phyloP scores from a whole-genome alignment of 2,113 vertebrate species.

The Corythornis vintsioides region DNA sequence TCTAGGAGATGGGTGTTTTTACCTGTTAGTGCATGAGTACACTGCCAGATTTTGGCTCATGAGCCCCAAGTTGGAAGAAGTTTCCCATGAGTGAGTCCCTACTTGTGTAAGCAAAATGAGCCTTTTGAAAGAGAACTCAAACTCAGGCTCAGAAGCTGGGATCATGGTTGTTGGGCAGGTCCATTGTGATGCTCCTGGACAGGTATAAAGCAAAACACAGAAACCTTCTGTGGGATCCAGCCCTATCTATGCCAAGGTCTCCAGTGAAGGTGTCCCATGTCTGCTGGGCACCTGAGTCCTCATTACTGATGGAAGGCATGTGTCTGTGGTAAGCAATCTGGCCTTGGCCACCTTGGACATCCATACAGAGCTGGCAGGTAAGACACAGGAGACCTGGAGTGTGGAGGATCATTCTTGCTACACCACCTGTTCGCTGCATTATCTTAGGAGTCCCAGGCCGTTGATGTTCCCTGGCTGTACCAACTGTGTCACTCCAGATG shows the following conservation, averaged over 20 bases:
- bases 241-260: not conserved
- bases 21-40: not conserved
- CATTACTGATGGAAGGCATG: not conserved
- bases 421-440: not conserved
- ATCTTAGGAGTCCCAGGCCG: not conserved
- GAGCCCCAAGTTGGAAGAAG: rapidly evolving
- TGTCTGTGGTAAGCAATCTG: not conserved
- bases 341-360: not conserved
- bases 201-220: not conserved
- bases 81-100: not conserved
- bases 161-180: not conserved
- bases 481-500: not conserved
- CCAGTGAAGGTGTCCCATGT: not conserved
- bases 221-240: not conserved
- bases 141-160: not conserved
- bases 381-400: not conserved
- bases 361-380: not conserved
- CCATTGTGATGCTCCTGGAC: rapidly evolving
- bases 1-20: not conserved
- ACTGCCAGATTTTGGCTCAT: not conserved
- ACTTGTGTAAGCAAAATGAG: not conserved
- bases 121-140: not conserved
- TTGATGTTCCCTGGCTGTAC: not conserved
- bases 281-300: not conserved
- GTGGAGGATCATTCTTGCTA: not conserved